A percentile compares a stretch with the other conserved stretches of the same genome.
Conservation (phyloP, 1,140 invertebrate species). For the Trichomalopsis sarcophagae region DNA sequence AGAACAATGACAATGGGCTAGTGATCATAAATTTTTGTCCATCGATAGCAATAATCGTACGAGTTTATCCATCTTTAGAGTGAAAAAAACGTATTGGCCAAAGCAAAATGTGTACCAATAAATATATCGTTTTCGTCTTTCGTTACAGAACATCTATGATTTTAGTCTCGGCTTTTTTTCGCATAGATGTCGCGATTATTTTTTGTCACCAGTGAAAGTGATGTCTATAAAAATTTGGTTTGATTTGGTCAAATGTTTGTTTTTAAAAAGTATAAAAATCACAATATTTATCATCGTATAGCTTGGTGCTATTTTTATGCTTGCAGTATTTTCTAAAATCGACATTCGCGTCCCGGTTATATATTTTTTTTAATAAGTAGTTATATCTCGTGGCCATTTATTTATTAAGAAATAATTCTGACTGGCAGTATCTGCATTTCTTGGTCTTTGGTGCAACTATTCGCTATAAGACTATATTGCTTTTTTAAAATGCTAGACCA, state of each 20-base stretch:
- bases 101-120: slow-evolving; percentile 20
- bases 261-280: slow-evolving; percentile 41
- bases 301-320: slow-evolving; percentile 46
- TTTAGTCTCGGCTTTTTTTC: slow-evolving; percentile 29
- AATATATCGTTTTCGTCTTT: slow-evolving; percentile 20
- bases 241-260: slow-evolving; percentile 24
- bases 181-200: slow-evolving; percentile 26
- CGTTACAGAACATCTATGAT: not conserved
- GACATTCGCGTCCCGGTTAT: not conserved
- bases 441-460: slow-evolving; percentile 16
- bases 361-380: slow-evolving; percentile 22
- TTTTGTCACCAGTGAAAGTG: slow-evolving; percentile 32
- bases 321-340: slow-evolving; percentile 48
- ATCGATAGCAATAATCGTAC: slow-evolving; percentile 44
- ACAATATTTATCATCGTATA: slow-evolving; percentile 41
- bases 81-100: slow-evolving; percentile 6
- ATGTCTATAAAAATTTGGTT: slow-evolving; percentile 18
- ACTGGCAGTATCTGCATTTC: slow-evolving; percentile 29
- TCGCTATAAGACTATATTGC: not conserved
- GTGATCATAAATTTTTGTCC: slow-evolving; percentile 51
- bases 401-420: slow-evolving; percentile 35
- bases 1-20: slow-evolving; percentile 46
- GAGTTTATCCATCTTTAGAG: slow-evolving; percentile 26
- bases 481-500: slow-evolving; percentile 33
- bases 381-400: slow-evolving; percentile 43